Evolutionary conservation across 2,797 vertebrate genomes (phyloP).

Genomic region (Sebastes trivittatus): DNA sequence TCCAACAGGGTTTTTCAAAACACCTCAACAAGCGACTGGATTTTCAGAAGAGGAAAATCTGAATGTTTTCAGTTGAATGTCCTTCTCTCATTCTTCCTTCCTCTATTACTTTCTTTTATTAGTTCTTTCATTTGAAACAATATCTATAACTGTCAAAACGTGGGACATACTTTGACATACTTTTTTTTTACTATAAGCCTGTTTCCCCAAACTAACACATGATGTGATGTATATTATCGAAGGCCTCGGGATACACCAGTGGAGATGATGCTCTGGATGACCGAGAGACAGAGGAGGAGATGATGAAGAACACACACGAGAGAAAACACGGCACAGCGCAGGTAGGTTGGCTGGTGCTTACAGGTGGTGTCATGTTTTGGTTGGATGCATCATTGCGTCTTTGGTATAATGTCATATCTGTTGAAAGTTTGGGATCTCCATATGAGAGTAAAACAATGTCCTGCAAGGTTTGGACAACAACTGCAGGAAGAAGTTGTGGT

Average conservation of each 20-base stretch:
- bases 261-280: slow-evolving; percentile 83
- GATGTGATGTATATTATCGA: slow-evolving; percentile 10
- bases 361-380: not conserved
- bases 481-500: not conserved
- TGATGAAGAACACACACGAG: slow-evolving; percentile 43
- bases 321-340: not conserved
- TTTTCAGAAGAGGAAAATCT: not conserved
- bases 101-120: not conserved
- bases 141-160: not conserved
- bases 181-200: not conserved
- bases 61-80: not conserved
- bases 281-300: slow-evolving; percentile 74
- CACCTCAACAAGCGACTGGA: not conserved
- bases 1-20: not conserved
- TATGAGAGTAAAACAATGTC: not conserved
- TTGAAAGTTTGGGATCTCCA: not conserved
- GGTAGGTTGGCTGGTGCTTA: slow-evolving; percentile 22
- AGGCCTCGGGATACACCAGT: slow-evolving; percentile 87
- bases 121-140: not conserved
- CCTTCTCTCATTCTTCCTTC: not conserved
- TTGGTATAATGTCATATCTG: not conserved
- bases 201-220: not conserved
- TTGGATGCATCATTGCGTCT: not conserved
- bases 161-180: not conserved
- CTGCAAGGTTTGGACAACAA: not conserved